Percentiles rank a stretch among this genome's conserved stretches.
Evolutionary conservation across 2,888 invertebrate species (phyloP).

Genomic region (Caenorhabditis becei): DNA sequence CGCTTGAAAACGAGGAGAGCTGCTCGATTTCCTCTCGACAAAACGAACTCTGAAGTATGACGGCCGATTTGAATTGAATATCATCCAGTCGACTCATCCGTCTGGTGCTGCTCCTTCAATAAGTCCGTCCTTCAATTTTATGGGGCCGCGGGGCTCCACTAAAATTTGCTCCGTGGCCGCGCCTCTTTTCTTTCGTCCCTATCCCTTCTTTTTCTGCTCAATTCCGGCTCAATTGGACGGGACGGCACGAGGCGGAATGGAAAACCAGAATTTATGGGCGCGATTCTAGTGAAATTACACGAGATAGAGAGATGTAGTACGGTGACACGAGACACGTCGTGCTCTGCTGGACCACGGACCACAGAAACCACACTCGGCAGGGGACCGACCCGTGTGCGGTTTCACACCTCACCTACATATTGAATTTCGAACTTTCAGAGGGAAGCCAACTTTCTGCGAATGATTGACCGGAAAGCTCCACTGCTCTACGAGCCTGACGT

Average conservation of each 20-base stretch:
- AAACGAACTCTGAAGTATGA: constrained; percentile 13
- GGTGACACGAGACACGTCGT: too few relatives aligned
- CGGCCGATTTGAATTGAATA: constrained; percentile 20
- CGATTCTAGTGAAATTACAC: constrained; percentile 15
- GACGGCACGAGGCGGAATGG: constrained; percentile 41
- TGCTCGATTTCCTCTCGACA: constrained; percentile 5
- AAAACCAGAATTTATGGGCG: constrained; percentile 65
- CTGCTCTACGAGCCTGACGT: constrained; percentile 81
- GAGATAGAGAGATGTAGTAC: neutral
- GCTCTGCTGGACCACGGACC: too few relatives aligned
- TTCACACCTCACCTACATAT: constrained; percentile 13
- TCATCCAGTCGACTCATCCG: constrained; percentile 14
- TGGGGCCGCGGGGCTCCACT: constrained; percentile 40
- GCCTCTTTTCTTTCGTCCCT: constrained; percentile 20
- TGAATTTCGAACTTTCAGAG: constrained; percentile 70
- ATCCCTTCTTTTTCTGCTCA: constrained; percentile 44
- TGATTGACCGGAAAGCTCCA: constrained; percentile 82
- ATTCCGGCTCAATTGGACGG: constrained; percentile 47
- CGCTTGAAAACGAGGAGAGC: neutral
- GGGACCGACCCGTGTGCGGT: constrained; percentile 24
- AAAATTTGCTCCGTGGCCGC: constrained; percentile 23
- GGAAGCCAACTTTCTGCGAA: constrained; percentile 81
- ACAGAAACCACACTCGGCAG: constrained; percentile 19
- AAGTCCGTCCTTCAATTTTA: constrained; percentile 55
- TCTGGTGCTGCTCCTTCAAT: constrained; percentile 25